Evolutionary conservation across 2,797 vertebrate genomes (phyloP).

Genomic region (Sternotherus odoratus): DNA sequence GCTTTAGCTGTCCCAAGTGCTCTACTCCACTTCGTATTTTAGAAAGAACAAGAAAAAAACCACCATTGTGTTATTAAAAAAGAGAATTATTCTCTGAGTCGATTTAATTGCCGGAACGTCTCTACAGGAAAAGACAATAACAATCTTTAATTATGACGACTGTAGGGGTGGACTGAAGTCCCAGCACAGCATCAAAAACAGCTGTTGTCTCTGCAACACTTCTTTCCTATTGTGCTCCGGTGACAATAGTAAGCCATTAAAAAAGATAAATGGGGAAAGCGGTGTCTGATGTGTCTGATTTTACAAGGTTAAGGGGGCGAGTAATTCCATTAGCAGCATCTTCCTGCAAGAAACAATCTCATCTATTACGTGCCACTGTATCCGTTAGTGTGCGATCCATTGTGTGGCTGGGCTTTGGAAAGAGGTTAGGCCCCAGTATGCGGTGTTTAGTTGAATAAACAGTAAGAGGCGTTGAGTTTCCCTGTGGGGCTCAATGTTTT

Average conservation of each 20-base stretch:
- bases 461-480: not conserved
- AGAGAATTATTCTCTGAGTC: not conserved
- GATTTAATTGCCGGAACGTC: not conserved
- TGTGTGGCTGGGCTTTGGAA: not conserved
- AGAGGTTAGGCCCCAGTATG: not conserved
- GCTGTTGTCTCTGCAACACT: not conserved
- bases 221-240: not conserved
- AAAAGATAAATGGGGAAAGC: not conserved
- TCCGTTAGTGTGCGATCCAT: not conserved
- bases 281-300: not conserved
- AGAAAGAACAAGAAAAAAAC: not conserved
- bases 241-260: not conserved
- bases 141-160: slow-evolving; percentile 1
- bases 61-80: not conserved
- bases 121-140: not conserved
- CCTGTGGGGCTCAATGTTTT: not conserved
- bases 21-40: not conserved
- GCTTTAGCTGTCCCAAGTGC: not conserved
- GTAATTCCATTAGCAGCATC: not conserved
- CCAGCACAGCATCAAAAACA: not conserved
- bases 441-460: not conserved
- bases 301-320: not conserved
- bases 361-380: no score
- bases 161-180: not conserved
- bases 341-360: not conserved